Base-by-base conservation (phyloP, 2,797 vertebrate genomes). In the Xenentodon cancila region DNA sequence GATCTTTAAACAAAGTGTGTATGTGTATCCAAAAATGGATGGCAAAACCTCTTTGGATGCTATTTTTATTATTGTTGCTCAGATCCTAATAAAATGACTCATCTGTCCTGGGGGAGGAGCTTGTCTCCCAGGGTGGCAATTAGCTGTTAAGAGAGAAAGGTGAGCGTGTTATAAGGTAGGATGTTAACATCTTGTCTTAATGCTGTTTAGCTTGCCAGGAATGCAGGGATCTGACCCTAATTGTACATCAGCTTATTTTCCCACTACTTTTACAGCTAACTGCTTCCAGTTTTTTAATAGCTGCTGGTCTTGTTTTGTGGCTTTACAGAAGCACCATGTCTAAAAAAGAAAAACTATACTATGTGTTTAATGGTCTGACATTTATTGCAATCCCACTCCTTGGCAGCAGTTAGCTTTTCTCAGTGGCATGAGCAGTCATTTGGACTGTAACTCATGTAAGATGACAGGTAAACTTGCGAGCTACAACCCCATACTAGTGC, bases 401-500 rank as follows among this genome's bases (percentile, higher is more conserved):
- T 45, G 2, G 61, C 67, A 73, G 50, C 75, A 81, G 68, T 68
- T 66, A 58, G 59, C 47, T 57, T 74, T 74, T 54, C 73, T 67
- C 61, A 4, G 22, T 27, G 50, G 57, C 52, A 71, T 46, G 59
- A 69, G 74, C 62, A 16, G 69, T 69, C n/a, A 20, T 79, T 71
- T 65, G 20, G 66, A 59, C 60, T 75, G 74, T 75, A 81, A 45
- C 79, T 85, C 81, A 86, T 82, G 64, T 60, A 49, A 79, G 56
- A 43, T 56, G 86, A 80, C 84, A 82, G 73, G 81, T 79, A 80
- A 89, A 83, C 76, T 78, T 76, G 75, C 59, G 64, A 59, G 72
- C 43, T 56, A 48, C 56, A 53, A 65, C 66, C 42, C 47, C 57
- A 59, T 67, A 53, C 48, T 55, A 61, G 73, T 12, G 3, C 25